Percentiles rank a stretch among this genome's conserved stretches.
These are phyloP conservation scores for Hirundo rustica DNA, from an alignment of 2,797 vertebrate species.

Conservation along the genomic window DNA sequence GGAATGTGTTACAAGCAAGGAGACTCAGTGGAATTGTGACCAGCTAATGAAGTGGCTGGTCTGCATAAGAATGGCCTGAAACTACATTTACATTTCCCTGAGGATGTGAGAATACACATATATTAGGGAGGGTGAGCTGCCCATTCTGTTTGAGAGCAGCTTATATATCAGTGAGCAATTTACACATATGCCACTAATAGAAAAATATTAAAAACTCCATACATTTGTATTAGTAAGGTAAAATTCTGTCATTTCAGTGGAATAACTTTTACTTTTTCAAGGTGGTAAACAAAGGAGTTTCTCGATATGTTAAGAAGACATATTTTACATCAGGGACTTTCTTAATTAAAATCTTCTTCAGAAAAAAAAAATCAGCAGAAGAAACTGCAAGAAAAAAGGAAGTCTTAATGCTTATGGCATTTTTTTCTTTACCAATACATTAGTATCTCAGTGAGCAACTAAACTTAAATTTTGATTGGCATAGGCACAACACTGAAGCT, in stretches of 20 bases:
- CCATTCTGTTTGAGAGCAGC: neutral
- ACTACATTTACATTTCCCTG: neutral
- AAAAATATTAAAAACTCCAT: neutral
- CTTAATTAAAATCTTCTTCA: neutral
- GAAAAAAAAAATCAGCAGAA: conserved; percentile 11
- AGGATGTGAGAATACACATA: neutral
- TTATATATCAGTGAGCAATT: neutral
- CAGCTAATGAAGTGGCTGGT: neutral
- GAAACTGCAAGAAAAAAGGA: neutral
- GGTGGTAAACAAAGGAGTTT: neutral
- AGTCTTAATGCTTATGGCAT: neutral
- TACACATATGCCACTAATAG: neutral
- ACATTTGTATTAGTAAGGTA: neutral
- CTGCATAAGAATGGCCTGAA: neutral
- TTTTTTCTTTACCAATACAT: neutral
- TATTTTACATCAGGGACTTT: neutral
- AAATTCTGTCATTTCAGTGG: neutral
- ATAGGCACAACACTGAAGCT: neutral
- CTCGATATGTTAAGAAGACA: neutral
- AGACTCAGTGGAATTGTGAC: neutral
- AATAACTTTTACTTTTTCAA: neutral
- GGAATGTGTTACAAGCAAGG: neutral
- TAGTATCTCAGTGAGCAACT: neutral
- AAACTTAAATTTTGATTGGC: neutral
- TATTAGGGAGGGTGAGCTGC: neutral